Evolutionary conservation across 1,140 invertebrate species (phyloP).

Genomic region (Spodoptera litura): DNA sequence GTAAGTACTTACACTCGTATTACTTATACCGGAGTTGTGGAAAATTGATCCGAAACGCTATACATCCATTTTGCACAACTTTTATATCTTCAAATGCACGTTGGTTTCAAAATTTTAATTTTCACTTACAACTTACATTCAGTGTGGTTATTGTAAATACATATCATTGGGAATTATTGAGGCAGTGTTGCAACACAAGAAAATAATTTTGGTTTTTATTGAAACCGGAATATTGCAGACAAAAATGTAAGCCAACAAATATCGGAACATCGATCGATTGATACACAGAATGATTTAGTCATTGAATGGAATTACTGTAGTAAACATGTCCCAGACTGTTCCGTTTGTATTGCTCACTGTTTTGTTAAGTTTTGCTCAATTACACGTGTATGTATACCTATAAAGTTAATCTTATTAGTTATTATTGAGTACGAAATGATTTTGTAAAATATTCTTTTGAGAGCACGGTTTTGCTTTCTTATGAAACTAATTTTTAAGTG

Average conservation of each 20-base stretch:
- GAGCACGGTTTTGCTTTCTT: conserved; percentile 85
- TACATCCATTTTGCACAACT: conserved; percentile 50
- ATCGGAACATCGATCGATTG: not conserved
- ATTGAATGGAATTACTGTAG: conserved; percentile 18
- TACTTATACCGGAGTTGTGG: conserved; percentile 57
- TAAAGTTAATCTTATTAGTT: conserved; percentile 73
- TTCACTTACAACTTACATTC: conserved; percentile 44
- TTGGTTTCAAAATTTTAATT: conserved; percentile 51
- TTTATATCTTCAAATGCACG: conserved; percentile 47
- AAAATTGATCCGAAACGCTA: conserved; percentile 53
- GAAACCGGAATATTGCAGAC: conserved; percentile 20
- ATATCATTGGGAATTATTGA: conserved; percentile 71
- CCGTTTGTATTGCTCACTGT: conserved; percentile 78
- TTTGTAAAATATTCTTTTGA: conserved; percentile 80
- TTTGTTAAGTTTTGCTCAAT: conserved; percentile 85
- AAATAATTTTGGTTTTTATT: conserved; percentile 52
- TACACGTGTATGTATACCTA: conserved; percentile 72
- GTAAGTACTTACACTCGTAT: conserved; percentile 63
- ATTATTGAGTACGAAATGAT: conserved; percentile 55
- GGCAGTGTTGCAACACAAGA: conserved; percentile 69
- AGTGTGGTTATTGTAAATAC: conserved; percentile 77
- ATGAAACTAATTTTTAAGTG: conserved; percentile 77
- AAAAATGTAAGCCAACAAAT: conserved; percentile 8
- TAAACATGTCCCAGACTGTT: conserved; percentile 60
- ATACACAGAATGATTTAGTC: not conserved